Percentiles rank a stretch among this genome's conserved stretches.
phyloP scores from a whole-genome alignment of 1,140 invertebrate genomes.

The Homalodisca vitripennis region DNA sequence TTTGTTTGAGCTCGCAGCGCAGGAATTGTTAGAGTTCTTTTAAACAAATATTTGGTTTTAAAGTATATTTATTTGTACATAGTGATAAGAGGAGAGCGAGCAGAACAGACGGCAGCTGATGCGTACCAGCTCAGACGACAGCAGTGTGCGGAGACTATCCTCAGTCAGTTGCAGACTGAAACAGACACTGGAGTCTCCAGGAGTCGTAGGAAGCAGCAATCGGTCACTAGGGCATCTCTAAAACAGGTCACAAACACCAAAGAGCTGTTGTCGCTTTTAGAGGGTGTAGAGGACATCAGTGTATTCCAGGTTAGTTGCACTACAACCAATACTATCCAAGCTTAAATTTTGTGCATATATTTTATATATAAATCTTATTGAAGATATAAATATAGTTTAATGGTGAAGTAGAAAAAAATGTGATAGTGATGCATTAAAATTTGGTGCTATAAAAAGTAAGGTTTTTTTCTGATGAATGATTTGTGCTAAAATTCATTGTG shows the following conservation, averaged over 20 bases:
- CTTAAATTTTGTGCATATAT: too few species aligned
- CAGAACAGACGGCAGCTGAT: constrained; percentile 12
- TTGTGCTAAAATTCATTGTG: too few species aligned
- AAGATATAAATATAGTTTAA: too few species aligned
- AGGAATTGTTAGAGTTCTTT: too few species aligned
- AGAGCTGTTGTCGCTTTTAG: constrained; percentile 52
- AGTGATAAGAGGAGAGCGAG: constrained; percentile 20
- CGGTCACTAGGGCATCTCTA: not conserved
- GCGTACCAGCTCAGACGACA: constrained; percentile 7
- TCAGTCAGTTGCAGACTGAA: constrained; percentile 44
- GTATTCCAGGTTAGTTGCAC: constrained; percentile 50
- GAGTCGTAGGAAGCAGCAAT: not conserved
- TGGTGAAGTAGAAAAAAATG: too few species aligned
- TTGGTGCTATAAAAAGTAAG: too few species aligned
- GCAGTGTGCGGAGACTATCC: constrained; percentile 14
- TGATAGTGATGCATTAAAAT: too few species aligned
- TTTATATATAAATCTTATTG: too few species aligned
- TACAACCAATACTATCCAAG: too few species aligned
- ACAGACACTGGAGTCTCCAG: constrained; percentile 22
- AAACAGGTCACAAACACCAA: constrained; percentile 42
- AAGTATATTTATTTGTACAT: constrained; percentile 6
- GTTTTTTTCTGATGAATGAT: too few species aligned
- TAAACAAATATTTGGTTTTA: not conserved
- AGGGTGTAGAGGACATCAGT: constrained; percentile 55
- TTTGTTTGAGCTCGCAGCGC: too few species aligned